Evolutionary conservation across 1,140 invertebrate species (phyloP).

Genomic region (Oedothorax gibbosus): DNA sequence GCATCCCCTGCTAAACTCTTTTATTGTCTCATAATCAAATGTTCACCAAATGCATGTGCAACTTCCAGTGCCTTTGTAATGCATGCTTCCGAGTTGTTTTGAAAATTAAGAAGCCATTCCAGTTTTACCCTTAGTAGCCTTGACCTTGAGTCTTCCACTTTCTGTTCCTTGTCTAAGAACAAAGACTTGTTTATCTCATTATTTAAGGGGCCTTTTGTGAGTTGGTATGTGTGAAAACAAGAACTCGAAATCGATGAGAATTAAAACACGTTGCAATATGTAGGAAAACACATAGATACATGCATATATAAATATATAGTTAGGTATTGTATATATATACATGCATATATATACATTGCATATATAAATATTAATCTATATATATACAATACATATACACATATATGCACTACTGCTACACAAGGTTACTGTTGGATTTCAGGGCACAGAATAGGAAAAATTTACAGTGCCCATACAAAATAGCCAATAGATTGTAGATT

Average conservation of each 20-base stretch:
- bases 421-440: constrained; percentile 58
- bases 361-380: constrained; percentile 46
- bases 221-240: constrained; percentile 46
- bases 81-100: constrained; percentile 60
- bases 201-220: constrained; percentile 56
- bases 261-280: constrained; percentile 51
- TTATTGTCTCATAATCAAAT: constrained; percentile 57
- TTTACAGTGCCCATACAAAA: constrained; percentile 56
- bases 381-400: constrained; percentile 30
- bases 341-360: constrained; percentile 32
- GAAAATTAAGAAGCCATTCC: constrained; percentile 59
- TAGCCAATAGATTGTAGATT: constrained; percentile 54
- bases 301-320: constrained; percentile 57
- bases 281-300: constrained; percentile 53
- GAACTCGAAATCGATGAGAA: constrained; percentile 51
- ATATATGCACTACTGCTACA: constrained; percentile 53
- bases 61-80: constrained; percentile 61
- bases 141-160: constrained; percentile 61
- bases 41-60: constrained; percentile 60
- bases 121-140: constrained; percentile 60
- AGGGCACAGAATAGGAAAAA: constrained; percentile 59
- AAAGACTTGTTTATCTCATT: constrained; percentile 60
- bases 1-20: constrained; percentile 47
- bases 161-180: constrained; percentile 59
- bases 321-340: constrained; percentile 48